Conservation (phyloP, 2,888 invertebrate species). For the Apamea anceps region DNA sequence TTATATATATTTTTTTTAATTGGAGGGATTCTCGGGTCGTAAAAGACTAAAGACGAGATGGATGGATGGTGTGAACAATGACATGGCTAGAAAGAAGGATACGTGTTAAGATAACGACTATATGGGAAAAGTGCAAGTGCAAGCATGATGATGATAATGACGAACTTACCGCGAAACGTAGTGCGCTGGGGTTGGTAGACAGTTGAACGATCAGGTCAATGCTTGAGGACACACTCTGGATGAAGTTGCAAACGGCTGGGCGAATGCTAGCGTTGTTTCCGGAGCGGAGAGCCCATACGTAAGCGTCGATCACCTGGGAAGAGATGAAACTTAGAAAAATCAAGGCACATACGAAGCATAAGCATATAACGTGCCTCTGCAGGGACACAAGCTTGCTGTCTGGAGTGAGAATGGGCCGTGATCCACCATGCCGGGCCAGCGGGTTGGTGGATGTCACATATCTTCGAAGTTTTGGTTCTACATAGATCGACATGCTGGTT, state of each 20-base stretch:
- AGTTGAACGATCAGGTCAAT: slow-evolving; percentile 75
- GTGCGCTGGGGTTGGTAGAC: slow-evolving; percentile 71
- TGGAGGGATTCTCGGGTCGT: neutral
- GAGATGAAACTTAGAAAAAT: slow-evolving; percentile 4
- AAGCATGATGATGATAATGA: neutral
- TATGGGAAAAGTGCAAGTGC: neutral
- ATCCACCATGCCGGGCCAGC: neutral
- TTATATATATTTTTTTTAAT: neutral
- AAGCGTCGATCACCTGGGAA: slow-evolving; percentile 75
- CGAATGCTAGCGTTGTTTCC: slow-evolving; percentile 69
- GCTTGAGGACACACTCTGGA: slow-evolving; percentile 66
- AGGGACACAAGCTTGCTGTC: neutral
- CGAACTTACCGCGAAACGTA: slow-evolving; percentile 75
- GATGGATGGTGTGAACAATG: neutral
- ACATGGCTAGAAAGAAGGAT: neutral
- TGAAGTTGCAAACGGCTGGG: slow-evolving; percentile 68
- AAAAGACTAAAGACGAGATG: neutral
- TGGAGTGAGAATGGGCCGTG: neutral
- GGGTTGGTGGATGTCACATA: neutral
- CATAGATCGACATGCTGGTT: neutral
- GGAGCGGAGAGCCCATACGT: slow-evolving; percentile 60
- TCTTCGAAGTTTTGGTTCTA: neutral
- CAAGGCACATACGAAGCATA: neutral
- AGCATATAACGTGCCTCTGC: neutral
- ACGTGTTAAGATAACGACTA: neutral